These are phyloP conservation scores for Papilio aristodemus DNA, from an alignment of 1,140 invertebrate genomes.

Conservation along the genomic window DNA sequence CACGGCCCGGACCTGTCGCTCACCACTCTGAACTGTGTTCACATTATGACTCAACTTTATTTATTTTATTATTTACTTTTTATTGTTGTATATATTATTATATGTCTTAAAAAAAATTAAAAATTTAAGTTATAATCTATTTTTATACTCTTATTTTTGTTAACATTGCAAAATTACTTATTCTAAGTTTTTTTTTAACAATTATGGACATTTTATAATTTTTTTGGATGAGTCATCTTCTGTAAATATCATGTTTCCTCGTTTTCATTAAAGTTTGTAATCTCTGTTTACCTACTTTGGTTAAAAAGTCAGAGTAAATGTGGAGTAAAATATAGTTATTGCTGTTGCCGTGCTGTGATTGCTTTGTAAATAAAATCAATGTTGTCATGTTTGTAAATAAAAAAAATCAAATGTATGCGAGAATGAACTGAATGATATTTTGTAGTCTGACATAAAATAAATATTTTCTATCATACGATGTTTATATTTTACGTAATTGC, in stretches of 20 bases:
- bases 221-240: too few relatives aligned
- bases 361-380: neutral
- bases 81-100: too few relatives aligned
- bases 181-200: neutral
- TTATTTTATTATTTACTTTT: too few relatives aligned
- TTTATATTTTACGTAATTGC: neutral
- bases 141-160: neutral
- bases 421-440: too few relatives aligned
- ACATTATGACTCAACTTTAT: too few relatives aligned
- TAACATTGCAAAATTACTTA: neutral
- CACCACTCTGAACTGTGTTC: too few relatives aligned
- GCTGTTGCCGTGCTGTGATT: neutral
- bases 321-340: neutral
- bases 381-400: neutral
- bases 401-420: too few relatives aligned
- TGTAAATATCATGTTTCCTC: too few relatives aligned
- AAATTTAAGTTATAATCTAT: neutral
- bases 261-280: too few relatives aligned
- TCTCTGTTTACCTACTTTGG: neutral
- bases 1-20: too few relatives aligned
- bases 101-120: neutral
- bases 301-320: neutral
- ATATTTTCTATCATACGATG: neutral
- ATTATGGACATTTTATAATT: too few relatives aligned
- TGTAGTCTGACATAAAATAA: too few relatives aligned